Evolutionary conservation across 2,888 invertebrate genomes (phyloP).

Genomic region (Troglohyphantes excavatus): DNA sequence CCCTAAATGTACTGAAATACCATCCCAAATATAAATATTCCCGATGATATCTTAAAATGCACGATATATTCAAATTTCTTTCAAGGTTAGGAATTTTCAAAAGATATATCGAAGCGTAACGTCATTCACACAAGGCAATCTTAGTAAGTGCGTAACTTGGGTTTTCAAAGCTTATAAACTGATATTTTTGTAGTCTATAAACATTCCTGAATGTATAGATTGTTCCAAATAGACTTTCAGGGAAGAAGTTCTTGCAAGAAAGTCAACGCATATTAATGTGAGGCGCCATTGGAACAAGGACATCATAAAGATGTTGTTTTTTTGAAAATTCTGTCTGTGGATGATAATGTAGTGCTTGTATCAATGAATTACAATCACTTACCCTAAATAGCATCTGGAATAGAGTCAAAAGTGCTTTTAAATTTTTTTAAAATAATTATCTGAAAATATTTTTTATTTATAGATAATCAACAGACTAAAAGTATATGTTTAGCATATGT

Average conservation of each 20-base stretch:
- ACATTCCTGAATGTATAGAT: neutral
- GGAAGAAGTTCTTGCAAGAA: neutral
- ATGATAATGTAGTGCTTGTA: neutral
- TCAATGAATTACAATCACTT: neutral
- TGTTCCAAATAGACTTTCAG: neutral
- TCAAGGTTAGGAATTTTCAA: no score
- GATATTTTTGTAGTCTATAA: conserved; percentile 1
- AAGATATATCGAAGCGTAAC: neutral
- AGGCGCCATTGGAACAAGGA: neutral
- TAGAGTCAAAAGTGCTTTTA: no score
- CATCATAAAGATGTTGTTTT: neutral
- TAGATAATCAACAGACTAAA: no score
- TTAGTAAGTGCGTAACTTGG: conserved; percentile 30
- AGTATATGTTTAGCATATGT: no score
- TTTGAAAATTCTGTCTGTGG: neutral
- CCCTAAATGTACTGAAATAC: no score
- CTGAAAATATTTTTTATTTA: no score
- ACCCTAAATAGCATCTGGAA: no score
- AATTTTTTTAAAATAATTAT: no score
- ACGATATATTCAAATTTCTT: no score
- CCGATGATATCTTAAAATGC: no score
- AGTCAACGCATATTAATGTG: neutral
- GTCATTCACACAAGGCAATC: conserved; percentile 24
- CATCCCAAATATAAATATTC: no score
- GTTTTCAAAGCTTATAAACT: conserved; percentile 12